Evolutionary conservation across 1,140 invertebrate species (phyloP).

Genomic region (Psilanteris sp.): DNA sequence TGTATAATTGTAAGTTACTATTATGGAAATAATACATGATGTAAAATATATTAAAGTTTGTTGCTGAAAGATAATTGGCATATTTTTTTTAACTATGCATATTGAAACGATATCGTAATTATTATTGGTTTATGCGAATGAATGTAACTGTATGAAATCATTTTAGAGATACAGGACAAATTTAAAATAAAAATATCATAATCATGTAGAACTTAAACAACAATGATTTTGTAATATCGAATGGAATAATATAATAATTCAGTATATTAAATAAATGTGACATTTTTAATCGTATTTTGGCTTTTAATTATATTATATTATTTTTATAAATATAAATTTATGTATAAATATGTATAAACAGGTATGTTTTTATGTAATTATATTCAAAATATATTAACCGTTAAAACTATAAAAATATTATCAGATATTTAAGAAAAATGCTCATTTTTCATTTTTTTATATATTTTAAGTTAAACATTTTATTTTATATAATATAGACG

Average conservation of each 20-base stretch:
- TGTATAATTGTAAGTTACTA: constrained; percentile 16
- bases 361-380: no score
- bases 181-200: constrained; percentile 50
- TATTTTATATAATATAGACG: no score
- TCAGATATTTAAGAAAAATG: no score
- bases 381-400: no score
- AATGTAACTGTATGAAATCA: constrained; percentile 39
- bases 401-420: no score
- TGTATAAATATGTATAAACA: no score
- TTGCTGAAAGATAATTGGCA: constrained; percentile 29
- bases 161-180: constrained; percentile 20
- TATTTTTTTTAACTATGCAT: constrained; percentile 35
- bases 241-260: constrained; percentile 34
- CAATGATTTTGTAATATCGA: constrained; percentile 61
- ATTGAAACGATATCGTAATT: constrained; percentile 21
- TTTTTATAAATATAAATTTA: no score
- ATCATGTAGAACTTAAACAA: constrained; percentile 52
- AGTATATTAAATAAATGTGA: constrained; percentile 59
- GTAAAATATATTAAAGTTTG: constrained; percentile 50
- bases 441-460: no score
- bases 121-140: constrained; percentile 30
- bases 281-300: constrained; percentile 42
- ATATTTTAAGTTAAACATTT: no score
- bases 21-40: constrained; percentile 35
- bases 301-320: no score